Conservation (phyloP, 2,888 invertebrate species). For the Macaria liturata region DNA sequence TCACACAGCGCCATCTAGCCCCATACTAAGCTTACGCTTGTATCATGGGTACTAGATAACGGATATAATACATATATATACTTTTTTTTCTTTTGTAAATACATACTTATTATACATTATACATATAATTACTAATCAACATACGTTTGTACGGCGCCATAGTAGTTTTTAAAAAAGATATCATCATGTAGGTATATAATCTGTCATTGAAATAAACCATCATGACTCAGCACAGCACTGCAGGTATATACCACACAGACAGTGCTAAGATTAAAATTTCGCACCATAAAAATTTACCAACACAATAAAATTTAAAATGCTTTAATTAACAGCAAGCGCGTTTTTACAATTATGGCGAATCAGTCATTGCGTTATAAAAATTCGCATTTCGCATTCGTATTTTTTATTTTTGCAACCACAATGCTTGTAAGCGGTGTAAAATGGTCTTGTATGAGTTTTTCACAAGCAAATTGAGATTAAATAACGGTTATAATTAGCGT, state of each 20-base stretch:
- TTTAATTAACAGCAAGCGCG: conserved; percentile 49
- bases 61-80: too few relatives aligned
- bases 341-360: conserved; percentile 21
- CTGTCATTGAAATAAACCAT: conserved; percentile 15
- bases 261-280: conserved; percentile 41
- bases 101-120: too few relatives aligned
- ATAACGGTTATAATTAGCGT: too few relatives aligned
- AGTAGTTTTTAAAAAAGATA: too few relatives aligned
- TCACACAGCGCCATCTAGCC: too few relatives aligned
- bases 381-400: conserved; percentile 15
- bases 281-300: conserved; percentile 48
- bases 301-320: conserved; percentile 46
- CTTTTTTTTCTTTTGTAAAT: too few relatives aligned
- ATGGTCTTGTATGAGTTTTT: too few relatives aligned
- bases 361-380: conserved; percentile 8
- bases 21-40: too few relatives aligned
- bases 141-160: too few relatives aligned
- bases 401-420: conserved; percentile 13
- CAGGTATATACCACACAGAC: background rate
- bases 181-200: conserved; percentile 6
- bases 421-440: background rate
- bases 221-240: conserved; percentile 2
- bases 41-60: too few relatives aligned
- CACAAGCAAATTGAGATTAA: too few relatives aligned
- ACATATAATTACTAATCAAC: too few relatives aligned